Conservation (phyloP, 2,888 invertebrate species). For the Hypomecis atomaria region DNA sequence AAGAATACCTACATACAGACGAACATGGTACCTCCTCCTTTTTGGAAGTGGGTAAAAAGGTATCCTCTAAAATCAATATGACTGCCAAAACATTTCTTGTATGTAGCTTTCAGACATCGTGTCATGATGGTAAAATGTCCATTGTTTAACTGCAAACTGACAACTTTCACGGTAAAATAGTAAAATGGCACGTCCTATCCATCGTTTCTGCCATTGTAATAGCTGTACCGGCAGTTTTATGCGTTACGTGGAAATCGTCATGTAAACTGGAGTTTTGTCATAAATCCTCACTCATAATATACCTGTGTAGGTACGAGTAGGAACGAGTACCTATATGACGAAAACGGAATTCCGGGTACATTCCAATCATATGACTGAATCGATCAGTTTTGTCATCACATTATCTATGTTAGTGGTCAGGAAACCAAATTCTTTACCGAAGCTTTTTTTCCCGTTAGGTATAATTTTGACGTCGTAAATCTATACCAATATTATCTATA, state of each 20-base stretch:
- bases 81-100: too few species aligned
- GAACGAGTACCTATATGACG: constrained; percentile 12
- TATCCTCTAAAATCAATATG: too few species aligned
- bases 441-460: not conserved
- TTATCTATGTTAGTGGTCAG: not conserved
- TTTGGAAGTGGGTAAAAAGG: too few species aligned
- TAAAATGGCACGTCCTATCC: not conserved
- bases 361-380: constrained; percentile 38
- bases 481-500: too few species aligned
- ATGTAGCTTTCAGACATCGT: too few species aligned
- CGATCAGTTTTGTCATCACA: constrained; percentile 25
- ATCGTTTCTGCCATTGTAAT: constrained; percentile 5
- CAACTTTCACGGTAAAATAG: not conserved
- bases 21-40: too few species aligned
- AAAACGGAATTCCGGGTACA: constrained; percentile 35
- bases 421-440: too few species aligned
- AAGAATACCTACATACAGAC: too few species aligned
- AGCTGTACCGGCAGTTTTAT: constrained; percentile 3
- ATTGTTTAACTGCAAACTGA: constrained; percentile 5
- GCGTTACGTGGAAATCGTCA: constrained; percentile 10
- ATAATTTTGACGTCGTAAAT: too few species aligned
- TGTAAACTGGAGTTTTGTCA: not conserved
- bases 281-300: not conserved
- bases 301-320: too few species aligned
- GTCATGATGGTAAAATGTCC: not conserved